Evolutionary conservation across 1,140 invertebrate species (phyloP), one percentile per base, ranked within the genome.

Genomic region (Formica exsecta): DNA sequence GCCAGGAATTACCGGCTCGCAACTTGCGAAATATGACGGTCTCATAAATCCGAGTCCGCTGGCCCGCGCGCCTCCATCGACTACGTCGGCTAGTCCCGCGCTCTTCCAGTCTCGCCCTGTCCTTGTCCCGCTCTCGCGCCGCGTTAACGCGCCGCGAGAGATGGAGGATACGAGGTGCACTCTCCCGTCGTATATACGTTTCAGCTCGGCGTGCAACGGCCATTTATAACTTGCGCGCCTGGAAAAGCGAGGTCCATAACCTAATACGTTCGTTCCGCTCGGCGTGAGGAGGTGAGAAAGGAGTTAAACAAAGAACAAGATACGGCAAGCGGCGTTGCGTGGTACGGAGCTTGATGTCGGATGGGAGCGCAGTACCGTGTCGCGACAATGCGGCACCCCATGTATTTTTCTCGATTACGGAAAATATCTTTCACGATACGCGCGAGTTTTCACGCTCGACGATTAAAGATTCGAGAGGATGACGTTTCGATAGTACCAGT

Each of bases 21-120:
- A 95, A 94, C 93, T 94, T 95, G 93, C 94, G 93, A 95, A 94
- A 95, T 95, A 94, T 95, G 94, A 95, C 94, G 93, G 92, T 93
- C 93, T 94, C 94, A 94, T 95, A 95, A 95, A 95, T 95, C 92
- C 90, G 91, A 92, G 91, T 92, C 91, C 86, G 91, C 91, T 89
- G 91, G 91, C 90, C 89, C 91, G 91, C 91, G 91, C 91, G 86
- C 91, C 87, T 90, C 90, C 90, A 90, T 91, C 90, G 90, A 91
- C 90, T 89, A 90, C 84, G 86, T 84, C 87, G 86, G 76, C 90
- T 88, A 75, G 89, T 86, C 89, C 75, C 87, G 84, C 88, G 84
- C 88, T 16, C 51, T 90, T 92, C 90, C 89, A 91, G 90, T 87
- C 86, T 79, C 85, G 57, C 85, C 61, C 61, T 44, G 25, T 90